Evolutionary conservation across 2,797 vertebrate genomes (phyloP), one percentile per base, ranked within the genome.

Genomic region (Rhynchonycteris naso): DNA sequence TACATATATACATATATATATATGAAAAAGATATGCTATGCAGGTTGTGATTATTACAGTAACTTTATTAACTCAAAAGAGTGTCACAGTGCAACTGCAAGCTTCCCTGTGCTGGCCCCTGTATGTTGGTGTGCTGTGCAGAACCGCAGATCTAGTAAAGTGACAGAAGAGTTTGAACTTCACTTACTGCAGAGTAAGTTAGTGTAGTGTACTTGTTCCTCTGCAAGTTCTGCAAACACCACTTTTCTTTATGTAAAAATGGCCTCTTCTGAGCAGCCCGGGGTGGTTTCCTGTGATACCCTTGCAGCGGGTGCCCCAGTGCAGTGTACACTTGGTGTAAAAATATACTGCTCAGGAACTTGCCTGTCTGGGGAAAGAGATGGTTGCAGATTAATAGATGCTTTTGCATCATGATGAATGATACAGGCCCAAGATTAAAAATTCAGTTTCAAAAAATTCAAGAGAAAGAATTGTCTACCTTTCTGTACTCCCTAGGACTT

Each of bases 301-400:
- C 43, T 63, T 56, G 35, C 16, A 91, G 52, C 79, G 38, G 30
- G 35, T 82, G 68, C 59, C 74, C 38, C 33, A 9, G 26, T 58
- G 79, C 15, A 80, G 30, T 63, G 38, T 52, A 69, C 24, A n/a
- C 3, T 89, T 28, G 7, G 50, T 83, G 43, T 88, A 88, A 96
- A 96, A 95, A 78, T 86, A 96, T 89, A n/a, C 78, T 12, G 8
- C 68, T 78, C 66, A 84, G 91, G 90, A 92, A 94, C 94, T 68
- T 75, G 79, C 50, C 35, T 14, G 83, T 90, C 61, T 90, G 14
- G 22, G 35, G 56, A 24, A 65, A 28, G 24, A 78, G 80, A 26
- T 19, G 13, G 12, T 21, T 87, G 68, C 82, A 52, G 30, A 50
- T 50, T 90, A 80, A n/a, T 28, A 92, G 66, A 84, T 38, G 18